Percentiles rank a stretch among this genome's conserved stretches.
phyloP scores from a whole-genome alignment of 1,140 invertebrate genomes.

The Pantala flavescens region DNA sequence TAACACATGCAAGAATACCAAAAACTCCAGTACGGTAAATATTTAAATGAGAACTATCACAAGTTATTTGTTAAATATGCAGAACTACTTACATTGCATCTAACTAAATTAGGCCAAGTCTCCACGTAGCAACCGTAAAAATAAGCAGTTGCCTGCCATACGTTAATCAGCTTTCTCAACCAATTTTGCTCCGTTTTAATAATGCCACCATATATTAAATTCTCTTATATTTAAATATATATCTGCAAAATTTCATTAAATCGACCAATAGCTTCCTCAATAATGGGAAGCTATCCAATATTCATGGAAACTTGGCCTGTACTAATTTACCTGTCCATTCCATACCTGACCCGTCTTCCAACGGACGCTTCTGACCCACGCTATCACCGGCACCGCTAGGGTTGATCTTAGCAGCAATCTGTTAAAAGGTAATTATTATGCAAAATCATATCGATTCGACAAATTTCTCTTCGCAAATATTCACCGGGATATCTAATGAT shows the following conservation, averaged over 20 bases:
- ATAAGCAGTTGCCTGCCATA: not conserved
- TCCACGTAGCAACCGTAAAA: not conserved
- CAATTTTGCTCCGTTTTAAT: too few species aligned
- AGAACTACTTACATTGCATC: not conserved
- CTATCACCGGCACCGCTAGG: constrained; percentile 46
- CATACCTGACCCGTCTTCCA: constrained; percentile 52
- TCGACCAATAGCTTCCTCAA: too few species aligned
- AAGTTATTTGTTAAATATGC: too few species aligned
- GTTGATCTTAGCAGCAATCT: constrained; percentile 82
- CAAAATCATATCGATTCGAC: not conserved
- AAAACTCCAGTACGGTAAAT: too few species aligned
- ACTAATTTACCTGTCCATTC: constrained; percentile 21
- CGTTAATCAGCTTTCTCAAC: too few species aligned
- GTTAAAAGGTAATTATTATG: constrained; percentile 27
- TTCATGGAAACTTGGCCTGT: constrained; percentile 15
- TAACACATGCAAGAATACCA: too few species aligned
- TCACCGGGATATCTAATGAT: too few species aligned
- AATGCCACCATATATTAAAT: too few species aligned
- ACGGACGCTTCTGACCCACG: constrained; percentile 51
- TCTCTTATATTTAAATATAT: too few species aligned
- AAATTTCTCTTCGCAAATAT: too few species aligned
- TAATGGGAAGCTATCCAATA: not conserved
- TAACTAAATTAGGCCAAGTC: not conserved
- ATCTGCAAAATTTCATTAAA: too few species aligned
- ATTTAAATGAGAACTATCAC: too few species aligned